phyloP scores from a whole-genome alignment of 2,888 invertebrate species.

The Eristalis arbustorum region DNA sequence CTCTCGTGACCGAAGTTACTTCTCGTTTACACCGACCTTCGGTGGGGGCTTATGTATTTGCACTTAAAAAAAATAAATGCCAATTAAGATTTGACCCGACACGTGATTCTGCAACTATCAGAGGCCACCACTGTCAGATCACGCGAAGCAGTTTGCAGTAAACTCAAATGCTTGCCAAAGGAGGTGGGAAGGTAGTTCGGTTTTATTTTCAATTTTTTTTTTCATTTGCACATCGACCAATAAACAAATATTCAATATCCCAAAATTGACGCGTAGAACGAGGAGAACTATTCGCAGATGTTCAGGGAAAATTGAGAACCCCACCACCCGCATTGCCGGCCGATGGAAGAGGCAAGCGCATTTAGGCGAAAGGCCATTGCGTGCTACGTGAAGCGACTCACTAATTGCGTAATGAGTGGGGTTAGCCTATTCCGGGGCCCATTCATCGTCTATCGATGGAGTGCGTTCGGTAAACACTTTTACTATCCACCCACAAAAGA shows the following conservation, averaged over 20 bases:
- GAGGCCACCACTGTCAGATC: background rate
- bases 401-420: conserved; percentile 23
- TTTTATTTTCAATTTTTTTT: background rate
- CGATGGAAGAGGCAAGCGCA: background rate
- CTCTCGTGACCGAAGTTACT: background rate
- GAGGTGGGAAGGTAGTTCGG: background rate
- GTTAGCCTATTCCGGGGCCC: background rate
- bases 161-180: background rate
- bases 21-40: background rate
- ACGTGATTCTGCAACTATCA: background rate
- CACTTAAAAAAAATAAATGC: background rate
- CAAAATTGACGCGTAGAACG: background rate
- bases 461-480: background rate
- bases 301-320: background rate
- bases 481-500: background rate
- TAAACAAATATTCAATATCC: background rate
- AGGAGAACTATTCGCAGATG: background rate
- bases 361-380: conserved; percentile 1
- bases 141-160: background rate
- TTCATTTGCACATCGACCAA: background rate
- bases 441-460: background rate
- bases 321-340: background rate
- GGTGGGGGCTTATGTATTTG: background rate
- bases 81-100: background rate
- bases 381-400: conserved; percentile 24